Evolutionary conservation across 2,113 vertebrate species (phyloP).

Genomic region (Indicator maculatus): DNA sequence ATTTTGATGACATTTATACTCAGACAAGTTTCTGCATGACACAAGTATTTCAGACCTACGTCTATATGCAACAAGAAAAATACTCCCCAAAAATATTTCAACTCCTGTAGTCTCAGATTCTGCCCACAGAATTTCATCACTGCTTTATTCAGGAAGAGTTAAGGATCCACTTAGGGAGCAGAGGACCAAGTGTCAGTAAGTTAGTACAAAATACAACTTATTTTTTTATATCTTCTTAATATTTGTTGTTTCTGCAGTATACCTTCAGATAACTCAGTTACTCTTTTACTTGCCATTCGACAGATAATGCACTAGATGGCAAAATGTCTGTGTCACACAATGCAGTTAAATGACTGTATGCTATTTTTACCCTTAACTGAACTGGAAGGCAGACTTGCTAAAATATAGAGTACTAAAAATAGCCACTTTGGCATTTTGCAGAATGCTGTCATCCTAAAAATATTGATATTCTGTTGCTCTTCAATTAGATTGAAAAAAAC

Average conservation of each 20-base stretch:
- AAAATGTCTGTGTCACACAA: background rate
- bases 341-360: background rate
- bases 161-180: background rate
- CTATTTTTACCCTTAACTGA: background rate
- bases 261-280: background rate
- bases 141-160: background rate
- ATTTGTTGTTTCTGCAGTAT: background rate
- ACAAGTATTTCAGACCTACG: background rate
- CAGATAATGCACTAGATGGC: background rate
- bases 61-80: background rate
- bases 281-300: background rate
- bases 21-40: background rate
- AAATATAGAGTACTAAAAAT: background rate
- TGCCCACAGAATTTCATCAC: background rate
- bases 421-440: background rate
- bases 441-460: background rate
- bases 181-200: background rate
- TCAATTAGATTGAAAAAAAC: background rate
- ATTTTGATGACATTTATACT: background rate
- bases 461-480: conserved; percentile 3
- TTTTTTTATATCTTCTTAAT: background rate
- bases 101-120: background rate
- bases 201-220: background rate
- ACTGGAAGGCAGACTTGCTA: background rate
- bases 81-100: background rate